These are phyloP conservation scores for Amphipoea oculea DNA, from an alignment of 2,888 invertebrate genomes.

Conservation along the genomic window DNA sequence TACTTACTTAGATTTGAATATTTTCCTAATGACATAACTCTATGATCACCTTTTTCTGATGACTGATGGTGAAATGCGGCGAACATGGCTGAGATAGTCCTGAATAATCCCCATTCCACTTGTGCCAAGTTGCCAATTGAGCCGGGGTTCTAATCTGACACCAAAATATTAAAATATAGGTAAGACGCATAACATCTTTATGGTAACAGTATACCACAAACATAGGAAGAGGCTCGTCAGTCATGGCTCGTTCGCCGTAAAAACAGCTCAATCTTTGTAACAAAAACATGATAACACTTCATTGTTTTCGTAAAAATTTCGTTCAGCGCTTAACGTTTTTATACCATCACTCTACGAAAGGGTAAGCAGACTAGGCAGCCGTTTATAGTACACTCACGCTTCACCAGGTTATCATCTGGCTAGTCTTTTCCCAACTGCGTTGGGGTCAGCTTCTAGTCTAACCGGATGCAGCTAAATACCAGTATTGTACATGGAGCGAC, in stretches of 20 bases:
- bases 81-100: not conserved
- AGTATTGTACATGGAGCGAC: too few species aligned
- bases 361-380: not conserved
- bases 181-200: conserved; percentile 18
- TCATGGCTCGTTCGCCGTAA: conserved; percentile 26
- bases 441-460: too few species aligned
- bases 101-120: not conserved
- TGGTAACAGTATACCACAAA: conserved; percentile 17
- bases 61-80: not conserved
- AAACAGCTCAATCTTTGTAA: conserved; percentile 19
- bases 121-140: not conserved
- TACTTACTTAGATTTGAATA: not conserved
- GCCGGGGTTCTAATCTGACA: not conserved
- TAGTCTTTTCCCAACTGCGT: too few species aligned
- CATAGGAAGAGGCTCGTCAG: conserved; percentile 27
- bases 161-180: conserved; percentile 3
- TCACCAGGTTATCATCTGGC: not conserved
- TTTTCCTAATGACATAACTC: not conserved
- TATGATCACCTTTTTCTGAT: not conserved
- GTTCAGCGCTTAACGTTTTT: not conserved
- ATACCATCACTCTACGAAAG: not conserved
- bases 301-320: conserved; percentile 28
- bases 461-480: too few species aligned
- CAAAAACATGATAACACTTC: conserved; percentile 14
- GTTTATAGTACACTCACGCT: not conserved